Conservation (phyloP, 2,113 vertebrate species). For the Monopterus albus region DNA sequence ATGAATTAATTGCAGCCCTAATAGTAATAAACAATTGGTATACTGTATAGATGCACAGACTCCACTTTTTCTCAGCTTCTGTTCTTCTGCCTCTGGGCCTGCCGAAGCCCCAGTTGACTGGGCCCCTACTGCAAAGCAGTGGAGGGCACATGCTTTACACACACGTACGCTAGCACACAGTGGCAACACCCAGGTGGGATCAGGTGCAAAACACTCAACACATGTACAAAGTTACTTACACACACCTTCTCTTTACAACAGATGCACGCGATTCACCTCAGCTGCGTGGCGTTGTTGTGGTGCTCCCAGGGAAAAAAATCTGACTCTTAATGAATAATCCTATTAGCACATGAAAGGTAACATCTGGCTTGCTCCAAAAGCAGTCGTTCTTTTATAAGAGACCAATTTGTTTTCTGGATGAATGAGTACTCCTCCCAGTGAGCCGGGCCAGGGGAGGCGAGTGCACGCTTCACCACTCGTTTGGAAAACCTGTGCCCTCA, state of each 20-base stretch:
- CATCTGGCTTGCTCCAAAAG: conserved; percentile 73
- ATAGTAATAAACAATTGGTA: background rate
- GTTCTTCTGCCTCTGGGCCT: conserved; percentile 21
- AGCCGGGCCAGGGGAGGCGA: conserved; percentile 33
- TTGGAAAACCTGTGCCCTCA: conserved; percentile 9
- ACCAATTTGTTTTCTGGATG: conserved; percentile 67
- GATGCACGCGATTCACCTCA: conserved; percentile 22
- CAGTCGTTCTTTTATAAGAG: conserved; percentile 50
- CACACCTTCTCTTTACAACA: background rate
- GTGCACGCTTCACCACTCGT: conserved; percentile 26
- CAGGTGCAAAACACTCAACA: conserved; percentile 34
- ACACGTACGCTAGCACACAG: conserved; percentile 16
- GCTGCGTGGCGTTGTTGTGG: conserved; percentile 16
- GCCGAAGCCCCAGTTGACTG: conserved; percentile 15
- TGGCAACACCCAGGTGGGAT: conserved; percentile 44
- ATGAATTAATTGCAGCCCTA: background rate
- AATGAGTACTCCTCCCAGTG: conserved; percentile 45
- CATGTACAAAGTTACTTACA: background rate
- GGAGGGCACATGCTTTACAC: conserved; percentile 35
- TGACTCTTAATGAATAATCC: conserved; percentile 75
- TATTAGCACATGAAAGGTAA: conserved; percentile 81
- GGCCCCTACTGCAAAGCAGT: conserved; percentile 15
- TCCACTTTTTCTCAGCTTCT: background rate
- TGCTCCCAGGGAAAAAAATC: conserved; percentile 18
- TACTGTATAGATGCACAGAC: background rate